Conservation (phyloP, 2,113 vertebrate species). For the Aythya baeri region DNA sequence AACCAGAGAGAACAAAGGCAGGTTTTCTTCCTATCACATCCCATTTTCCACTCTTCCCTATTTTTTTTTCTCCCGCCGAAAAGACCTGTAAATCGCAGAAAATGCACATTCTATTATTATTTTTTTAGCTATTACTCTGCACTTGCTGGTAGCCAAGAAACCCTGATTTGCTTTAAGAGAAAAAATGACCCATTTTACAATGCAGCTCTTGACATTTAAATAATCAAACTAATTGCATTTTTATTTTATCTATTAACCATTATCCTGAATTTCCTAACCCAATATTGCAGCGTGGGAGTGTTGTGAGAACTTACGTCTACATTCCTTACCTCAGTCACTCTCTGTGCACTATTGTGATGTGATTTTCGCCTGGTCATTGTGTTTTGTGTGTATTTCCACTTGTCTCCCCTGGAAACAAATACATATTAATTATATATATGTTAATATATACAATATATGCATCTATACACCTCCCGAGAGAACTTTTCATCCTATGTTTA, state of each 20-base stretch:
- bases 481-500: neutral
- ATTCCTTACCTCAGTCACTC: neutral
- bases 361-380: constrained; percentile 36
- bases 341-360: neutral
- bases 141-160: neutral
- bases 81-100: neutral
- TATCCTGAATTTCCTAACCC: neutral
- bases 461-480: neutral
- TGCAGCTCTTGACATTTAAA: neutral
- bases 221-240: constrained; percentile 20
- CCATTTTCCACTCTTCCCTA: neutral
- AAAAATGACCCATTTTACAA: neutral
- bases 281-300: constrained; percentile 28
- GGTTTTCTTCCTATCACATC: constrained; percentile 34
- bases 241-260: constrained; percentile 15
- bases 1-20: constrained; percentile 57
- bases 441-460: neutral
- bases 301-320: neutral
- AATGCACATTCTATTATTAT: neutral
- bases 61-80: neutral
- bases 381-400: neutral
- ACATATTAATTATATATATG: constrained; percentile 17
- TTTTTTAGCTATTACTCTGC: neutral
- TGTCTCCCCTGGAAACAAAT: constrained; percentile 40
- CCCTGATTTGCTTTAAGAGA: neutral